A percentile compares a stretch with the other conserved stretches of the same genome.
phyloP scores from a whole-genome alignment of 2,888 invertebrate species.

The Caenorhabditis sp. region DNA sequence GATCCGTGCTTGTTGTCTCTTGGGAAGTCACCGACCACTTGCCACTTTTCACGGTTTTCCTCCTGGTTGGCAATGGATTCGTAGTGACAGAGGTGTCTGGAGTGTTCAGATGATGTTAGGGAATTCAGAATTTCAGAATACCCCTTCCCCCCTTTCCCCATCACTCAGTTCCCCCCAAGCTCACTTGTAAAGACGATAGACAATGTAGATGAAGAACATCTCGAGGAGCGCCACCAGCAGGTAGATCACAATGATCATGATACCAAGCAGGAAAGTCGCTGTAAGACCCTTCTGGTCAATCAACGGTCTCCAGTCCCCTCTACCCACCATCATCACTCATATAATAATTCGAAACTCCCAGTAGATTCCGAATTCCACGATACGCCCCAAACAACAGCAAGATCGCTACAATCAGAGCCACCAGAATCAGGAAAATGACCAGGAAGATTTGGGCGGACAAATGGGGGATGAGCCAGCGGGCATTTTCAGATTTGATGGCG shows the following conservation, averaged over 20 bases:
- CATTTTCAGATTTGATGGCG: constrained; percentile 80
- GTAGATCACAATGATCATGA: constrained; percentile 81
- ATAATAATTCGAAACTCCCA: constrained; percentile 80
- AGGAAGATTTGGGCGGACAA: constrained; percentile 81
- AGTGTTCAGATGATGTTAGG: too few relatives aligned
- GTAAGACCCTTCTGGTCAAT: constrained; percentile 59
- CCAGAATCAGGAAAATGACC: constrained; percentile 81
- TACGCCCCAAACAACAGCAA: constrained; percentile 80
- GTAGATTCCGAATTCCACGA: constrained; percentile 79
- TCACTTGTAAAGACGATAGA: constrained; percentile 82
- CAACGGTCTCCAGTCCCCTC: background rate
- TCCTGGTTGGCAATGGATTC: constrained; percentile 71
- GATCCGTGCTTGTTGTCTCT: constrained; percentile 80
- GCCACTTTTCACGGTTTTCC: constrained; percentile 70
- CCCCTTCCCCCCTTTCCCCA: too few relatives aligned
- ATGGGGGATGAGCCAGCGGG: constrained; percentile 81
- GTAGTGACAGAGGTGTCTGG: constrained; percentile 79
- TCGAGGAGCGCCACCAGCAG: constrained; percentile 80
- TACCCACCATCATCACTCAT: constrained; percentile 81
- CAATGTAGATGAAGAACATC: constrained; percentile 82
- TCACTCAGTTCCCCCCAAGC: too few relatives aligned
- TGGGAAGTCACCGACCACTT: constrained; percentile 68
- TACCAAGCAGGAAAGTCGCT: constrained; percentile 81
- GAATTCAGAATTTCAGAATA: too few relatives aligned
- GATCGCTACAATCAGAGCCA: constrained; percentile 79